Percentiles rank a stretch among this genome's conserved stretches.
Conservation (phyloP, 2,888 invertebrate species). For the Rosalia funebris region DNA sequence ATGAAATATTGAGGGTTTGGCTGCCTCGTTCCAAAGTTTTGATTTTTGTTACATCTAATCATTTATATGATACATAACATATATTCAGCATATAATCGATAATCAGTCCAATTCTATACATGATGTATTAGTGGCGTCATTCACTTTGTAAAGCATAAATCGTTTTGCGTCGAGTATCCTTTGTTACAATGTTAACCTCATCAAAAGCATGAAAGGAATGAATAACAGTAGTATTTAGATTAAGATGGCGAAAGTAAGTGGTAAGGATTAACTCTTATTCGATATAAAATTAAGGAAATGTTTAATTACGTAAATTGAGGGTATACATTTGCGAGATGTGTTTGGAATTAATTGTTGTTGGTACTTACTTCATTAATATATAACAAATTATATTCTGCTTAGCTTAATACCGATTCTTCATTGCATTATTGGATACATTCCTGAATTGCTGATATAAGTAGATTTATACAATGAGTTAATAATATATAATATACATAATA, state of each 20-base stretch:
- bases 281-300: background rate
- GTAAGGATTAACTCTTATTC: background rate
- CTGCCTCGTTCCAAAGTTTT: no score
- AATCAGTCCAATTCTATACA: conserved; percentile 5
- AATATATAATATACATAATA: no score
- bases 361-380: no score
- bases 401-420: no score
- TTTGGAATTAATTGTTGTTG: background rate
- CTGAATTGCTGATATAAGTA: no score
- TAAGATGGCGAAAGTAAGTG: background rate
- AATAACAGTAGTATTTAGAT: background rate
- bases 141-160: conserved; percentile 1
- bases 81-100: conserved; percentile 7
- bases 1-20: no score
- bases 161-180: background rate
- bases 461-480: no score
- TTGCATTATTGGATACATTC: no score
- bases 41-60: background rate
- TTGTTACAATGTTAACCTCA: conserved; percentile 2
- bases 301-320: background rate
- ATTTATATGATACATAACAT: conserved; percentile 2
- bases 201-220: background rate
- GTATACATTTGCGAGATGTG: background rate
- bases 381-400: no score
- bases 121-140: conserved; percentile 11